A percentile compares a stretch with the other conserved stretches of the same genome.
Conservation (phyloP, 2,888 invertebrate species). For the Nezara viridula region DNA sequence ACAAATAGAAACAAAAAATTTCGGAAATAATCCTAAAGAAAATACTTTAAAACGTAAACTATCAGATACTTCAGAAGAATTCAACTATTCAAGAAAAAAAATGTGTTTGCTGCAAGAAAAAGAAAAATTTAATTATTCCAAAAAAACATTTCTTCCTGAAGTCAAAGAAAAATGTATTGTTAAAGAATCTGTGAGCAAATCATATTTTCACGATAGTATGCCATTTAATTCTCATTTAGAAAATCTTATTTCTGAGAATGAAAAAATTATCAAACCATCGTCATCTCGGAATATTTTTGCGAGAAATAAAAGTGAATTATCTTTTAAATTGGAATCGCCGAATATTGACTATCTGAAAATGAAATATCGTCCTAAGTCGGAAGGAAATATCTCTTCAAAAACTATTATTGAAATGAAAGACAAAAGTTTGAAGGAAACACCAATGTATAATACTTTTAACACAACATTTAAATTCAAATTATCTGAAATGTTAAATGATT, state of each 20-base stretch:
- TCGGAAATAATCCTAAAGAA: slow-evolving; percentile 14
- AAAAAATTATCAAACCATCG: slow-evolving; percentile 65
- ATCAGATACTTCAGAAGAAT: neutral
- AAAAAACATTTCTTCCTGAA: neutral
- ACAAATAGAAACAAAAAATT: slow-evolving; percentile 14
- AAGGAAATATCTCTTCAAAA: slow-evolving; percentile 32
- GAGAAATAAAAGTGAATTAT: slow-evolving; percentile 14
- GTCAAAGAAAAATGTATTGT: neutral
- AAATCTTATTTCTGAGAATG: slow-evolving; percentile 69
- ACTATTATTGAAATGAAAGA: neutral
- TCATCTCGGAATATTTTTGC: neutral
- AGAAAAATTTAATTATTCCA: neutral
- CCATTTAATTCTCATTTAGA: slow-evolving; percentile 72
- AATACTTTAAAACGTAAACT: slow-evolving; percentile 58
- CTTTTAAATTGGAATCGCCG: neutral
- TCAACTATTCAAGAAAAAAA: slow-evolving; percentile 12
- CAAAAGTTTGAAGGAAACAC: neutral
- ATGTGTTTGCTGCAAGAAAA: slow-evolving; percentile 36
- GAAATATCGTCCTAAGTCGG: slow-evolving; percentile 27
- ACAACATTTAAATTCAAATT: slow-evolving; percentile 44
- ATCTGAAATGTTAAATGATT: slow-evolving; percentile 40
- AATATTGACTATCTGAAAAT: slow-evolving; percentile 25
- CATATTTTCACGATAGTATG: slow-evolving; percentile 72
- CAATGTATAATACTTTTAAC: slow-evolving; percentile 40
- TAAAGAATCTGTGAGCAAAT: neutral